Base-by-base conservation (phyloP, 2,797 vertebrate species). In the Falco columbarius region DNA sequence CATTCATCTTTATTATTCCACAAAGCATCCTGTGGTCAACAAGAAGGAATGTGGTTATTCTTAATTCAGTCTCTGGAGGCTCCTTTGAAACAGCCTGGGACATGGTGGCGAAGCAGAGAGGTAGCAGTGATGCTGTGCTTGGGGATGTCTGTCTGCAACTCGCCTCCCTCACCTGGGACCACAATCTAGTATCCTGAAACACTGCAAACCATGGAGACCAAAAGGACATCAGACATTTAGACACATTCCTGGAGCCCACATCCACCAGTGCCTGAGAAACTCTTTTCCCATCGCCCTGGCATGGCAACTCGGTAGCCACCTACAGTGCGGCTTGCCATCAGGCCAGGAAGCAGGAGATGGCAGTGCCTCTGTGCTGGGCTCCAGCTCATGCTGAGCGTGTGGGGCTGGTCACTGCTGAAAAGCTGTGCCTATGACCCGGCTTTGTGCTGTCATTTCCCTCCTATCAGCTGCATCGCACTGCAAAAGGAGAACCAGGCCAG, bases 341-440 rank as follows among this genome's bases (percentile, higher is more conserved):
- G 55, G 34, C 17, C 1, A 2, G 55, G 63, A 68, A 63, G 65
- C 42, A 63, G 58, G 51, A 26, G 81, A 30, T 19, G 59, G 20
- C 46, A 34, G 30, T 8, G 24, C 7, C 42, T 12, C 36, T 70
- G 63, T 56, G 38, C 27, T 24, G 47, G 18, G 49, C 49, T 89
- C 14, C 40, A 34, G 24, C 24, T 81, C 47, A 40, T 3, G 1
- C 51, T 4, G 2, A 36, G 18, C 51, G 16, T 0, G 0, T 36
- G 44, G 4, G 16, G 51, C 58, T 14, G 36, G n/a, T 71, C 29
- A 22, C 44, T 5, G 18, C 11, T 46, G 29, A 21, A 51, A 44
- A 38, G 4, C 4, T 1, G 2, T 22, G 32, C 61, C 40, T 54
- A 49, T 16, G 47, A 40, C 17, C 29, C 22, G 9, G 20, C n/a